These are phyloP conservation scores for Sebastes cheni DNA, from an alignment of 2,797 vertebrate species.

Conservation along the genomic window DNA sequence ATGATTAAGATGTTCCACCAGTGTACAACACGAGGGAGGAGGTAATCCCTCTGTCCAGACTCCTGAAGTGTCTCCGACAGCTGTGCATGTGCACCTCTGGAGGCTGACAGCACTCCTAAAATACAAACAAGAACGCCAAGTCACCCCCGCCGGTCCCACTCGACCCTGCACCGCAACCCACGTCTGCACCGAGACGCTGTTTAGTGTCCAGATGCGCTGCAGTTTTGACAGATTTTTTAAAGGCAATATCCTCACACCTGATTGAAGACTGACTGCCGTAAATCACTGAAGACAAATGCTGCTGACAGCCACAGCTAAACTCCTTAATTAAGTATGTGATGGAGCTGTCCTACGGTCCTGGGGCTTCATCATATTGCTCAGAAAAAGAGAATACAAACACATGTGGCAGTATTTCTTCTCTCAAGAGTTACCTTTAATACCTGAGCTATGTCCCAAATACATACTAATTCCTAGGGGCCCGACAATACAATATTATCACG, in stretches of 20 bases:
- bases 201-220: conserved; percentile 27
- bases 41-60: conserved; percentile 23
- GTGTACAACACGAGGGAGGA: conserved; percentile 43
- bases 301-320: conserved; percentile 29
- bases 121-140: conserved; percentile 45
- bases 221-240: conserved; percentile 23
- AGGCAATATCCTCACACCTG: conserved; percentile 15
- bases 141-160: not conserved
- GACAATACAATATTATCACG: fast-evolving
- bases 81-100: conserved; percentile 52
- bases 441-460: not conserved
- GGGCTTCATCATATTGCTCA: not conserved
- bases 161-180: not conserved
- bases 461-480: not conserved
- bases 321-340: conserved; percentile 33
- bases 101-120: conserved; percentile 53
- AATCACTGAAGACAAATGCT: conserved; percentile 40
- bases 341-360: not conserved
- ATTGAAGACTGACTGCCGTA: conserved; percentile 17
- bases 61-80: conserved; percentile 51
- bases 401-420: not conserved
- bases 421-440: not conserved
- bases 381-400: not conserved
- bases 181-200: not conserved
- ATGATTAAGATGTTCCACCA: conserved; percentile 56